A percentile compares a stretch with the other conserved stretches of the same genome.
Conservation (phyloP, 2,113 vertebrate species). For the Elgaria multicarinata region DNA sequence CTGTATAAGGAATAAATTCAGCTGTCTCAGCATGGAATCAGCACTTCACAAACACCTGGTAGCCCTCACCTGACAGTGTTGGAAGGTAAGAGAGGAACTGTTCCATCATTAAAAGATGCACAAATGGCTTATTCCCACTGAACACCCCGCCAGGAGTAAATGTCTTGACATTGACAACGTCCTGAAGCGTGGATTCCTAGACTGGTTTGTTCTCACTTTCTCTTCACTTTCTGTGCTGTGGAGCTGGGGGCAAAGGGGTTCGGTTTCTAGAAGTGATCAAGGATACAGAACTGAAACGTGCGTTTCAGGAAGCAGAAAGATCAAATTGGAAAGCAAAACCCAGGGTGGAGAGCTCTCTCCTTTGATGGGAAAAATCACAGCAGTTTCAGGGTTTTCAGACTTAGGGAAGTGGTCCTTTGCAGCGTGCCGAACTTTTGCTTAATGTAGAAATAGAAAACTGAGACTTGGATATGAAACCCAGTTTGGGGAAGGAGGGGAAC, state of each 20-base stretch:
- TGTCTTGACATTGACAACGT: no score
- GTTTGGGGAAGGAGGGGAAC: not conserved
- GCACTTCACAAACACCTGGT: not conserved
- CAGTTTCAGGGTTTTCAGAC: not conserved
- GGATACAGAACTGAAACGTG: not conserved
- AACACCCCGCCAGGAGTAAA: not conserved
- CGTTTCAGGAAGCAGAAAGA: not conserved
- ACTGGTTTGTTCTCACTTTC: not conserved
- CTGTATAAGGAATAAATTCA: not conserved
- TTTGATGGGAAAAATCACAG: not conserved
- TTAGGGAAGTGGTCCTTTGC: not conserved
- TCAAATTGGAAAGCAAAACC: not conserved
- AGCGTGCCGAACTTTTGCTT: not conserved
- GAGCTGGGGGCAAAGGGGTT: not conserved
- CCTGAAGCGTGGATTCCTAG: not conserved
- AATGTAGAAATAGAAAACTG: not conserved
- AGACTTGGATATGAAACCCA: slow-evolving; percentile 17
- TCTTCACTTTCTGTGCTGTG: not conserved
- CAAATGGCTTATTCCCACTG: not conserved
- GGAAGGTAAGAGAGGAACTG: not conserved
- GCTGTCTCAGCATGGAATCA: not conserved
- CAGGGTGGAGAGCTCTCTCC: not conserved
- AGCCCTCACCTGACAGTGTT: not conserved
- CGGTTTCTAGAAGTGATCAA: not conserved
- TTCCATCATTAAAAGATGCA: not conserved